Evolutionary conservation across 1,140 invertebrate species (phyloP).

Genomic region (Hormaphis cornu): DNA sequence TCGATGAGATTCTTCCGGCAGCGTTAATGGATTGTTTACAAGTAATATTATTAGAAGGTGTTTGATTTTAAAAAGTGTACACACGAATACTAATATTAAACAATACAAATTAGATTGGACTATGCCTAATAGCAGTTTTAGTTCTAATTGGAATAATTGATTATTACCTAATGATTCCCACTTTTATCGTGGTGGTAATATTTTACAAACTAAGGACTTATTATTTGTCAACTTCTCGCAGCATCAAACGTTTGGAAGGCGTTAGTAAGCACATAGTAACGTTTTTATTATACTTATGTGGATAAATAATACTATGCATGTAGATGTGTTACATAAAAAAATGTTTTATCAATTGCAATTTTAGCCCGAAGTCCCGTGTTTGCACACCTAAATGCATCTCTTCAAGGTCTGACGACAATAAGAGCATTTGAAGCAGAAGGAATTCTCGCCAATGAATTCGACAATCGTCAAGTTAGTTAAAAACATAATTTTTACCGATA

Average conservation of each 20-base stretch:
- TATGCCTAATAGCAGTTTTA: constrained; percentile 56
- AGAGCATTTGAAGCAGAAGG: constrained; percentile 71
- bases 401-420: constrained; percentile 83
- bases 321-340: too few relatives aligned
- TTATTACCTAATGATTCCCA: constrained; percentile 46
- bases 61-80: neutral
- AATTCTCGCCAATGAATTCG: constrained; percentile 70
- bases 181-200: constrained; percentile 46
- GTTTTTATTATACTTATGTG: too few relatives aligned
- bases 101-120: constrained; percentile 46
- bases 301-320: too few relatives aligned
- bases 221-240: constrained; percentile 55
- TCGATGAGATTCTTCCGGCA: constrained; percentile 76
- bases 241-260: constrained; percentile 56
- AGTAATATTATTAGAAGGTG: constrained; percentile 41
- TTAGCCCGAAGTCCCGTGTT: constrained; percentile 70
- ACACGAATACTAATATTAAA: neutral
- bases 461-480: constrained; percentile 55
- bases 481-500: too few relatives aligned
- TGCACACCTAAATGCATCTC: constrained; percentile 75
- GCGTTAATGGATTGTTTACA: constrained; percentile 67
- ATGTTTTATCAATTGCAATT: constrained; percentile 26
- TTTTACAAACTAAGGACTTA: constrained; percentile 48
- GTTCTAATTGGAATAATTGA: constrained; percentile 46
- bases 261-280: constrained; percentile 45